Conservation (phyloP, 2,113 vertebrate genomes). For the Sprattus sprattus region DNA sequence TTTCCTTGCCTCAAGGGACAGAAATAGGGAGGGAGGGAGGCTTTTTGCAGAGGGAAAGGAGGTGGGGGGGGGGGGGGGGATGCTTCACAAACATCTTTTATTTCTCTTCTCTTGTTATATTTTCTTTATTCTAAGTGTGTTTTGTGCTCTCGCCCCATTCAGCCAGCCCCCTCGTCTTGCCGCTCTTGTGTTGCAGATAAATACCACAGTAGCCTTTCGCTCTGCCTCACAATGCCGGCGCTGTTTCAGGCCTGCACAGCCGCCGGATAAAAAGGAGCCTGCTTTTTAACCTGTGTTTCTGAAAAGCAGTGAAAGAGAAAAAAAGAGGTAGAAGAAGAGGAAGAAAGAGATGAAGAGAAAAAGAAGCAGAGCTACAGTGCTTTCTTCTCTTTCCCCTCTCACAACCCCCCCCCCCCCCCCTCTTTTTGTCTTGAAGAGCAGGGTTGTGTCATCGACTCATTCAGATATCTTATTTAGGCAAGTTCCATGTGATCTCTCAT, state of each 20-base stretch:
- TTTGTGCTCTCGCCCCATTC: constrained; percentile 63
- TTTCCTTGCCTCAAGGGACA: constrained; percentile 62
- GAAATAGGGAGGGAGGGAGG: constrained; percentile 39
- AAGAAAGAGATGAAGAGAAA: constrained; percentile 28
- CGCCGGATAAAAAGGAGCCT: constrained; percentile 60
- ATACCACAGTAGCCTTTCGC: constrained; percentile 76
- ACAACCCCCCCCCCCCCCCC: constrained; percentile 43
- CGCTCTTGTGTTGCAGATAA: constrained; percentile 68
- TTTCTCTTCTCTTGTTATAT: constrained; percentile 74
- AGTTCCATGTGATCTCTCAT: constrained; percentile 42
- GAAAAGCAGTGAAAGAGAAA: constrained; percentile 61
- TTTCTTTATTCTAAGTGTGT: constrained; percentile 76
- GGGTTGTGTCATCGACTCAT: constrained; percentile 67
- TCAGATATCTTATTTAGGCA: constrained; percentile 71
- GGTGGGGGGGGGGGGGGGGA: constrained; percentile 49
- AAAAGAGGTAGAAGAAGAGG: constrained; percentile 44
- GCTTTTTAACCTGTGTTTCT: constrained; percentile 75
- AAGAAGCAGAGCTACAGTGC: constrained; percentile 57
- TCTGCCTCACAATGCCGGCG: constrained; percentile 69
- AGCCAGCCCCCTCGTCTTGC: constrained; percentile 40
- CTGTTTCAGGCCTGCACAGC: constrained; percentile 66
- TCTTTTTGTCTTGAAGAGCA: constrained; percentile 57
- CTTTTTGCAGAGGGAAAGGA: constrained; percentile 57
- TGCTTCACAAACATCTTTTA: constrained; percentile 75
- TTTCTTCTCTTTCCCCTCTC: constrained; percentile 49